Evolutionary conservation across 1,140 invertebrate species (phyloP), one percentile per base, ranked within the genome.

Genomic region (Stenopsyche tienmushanensis): DNA sequence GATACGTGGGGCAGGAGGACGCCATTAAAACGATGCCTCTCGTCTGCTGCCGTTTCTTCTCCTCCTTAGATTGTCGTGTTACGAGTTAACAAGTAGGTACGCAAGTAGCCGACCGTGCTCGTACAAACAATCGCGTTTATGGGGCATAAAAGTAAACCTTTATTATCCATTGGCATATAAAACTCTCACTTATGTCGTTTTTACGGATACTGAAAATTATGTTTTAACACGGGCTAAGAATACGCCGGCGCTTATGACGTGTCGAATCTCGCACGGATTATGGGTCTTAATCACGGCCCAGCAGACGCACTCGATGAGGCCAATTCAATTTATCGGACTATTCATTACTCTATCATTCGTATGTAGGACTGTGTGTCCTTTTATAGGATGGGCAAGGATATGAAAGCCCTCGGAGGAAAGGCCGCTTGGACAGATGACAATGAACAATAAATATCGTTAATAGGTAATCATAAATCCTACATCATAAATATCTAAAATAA

Each of bases 111-210:
- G 47, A 73, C 72, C 71, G 73, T 74, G 72, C 71, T 72, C 71
- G 73, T 73, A 74, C 76, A 76, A 76, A 78, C 78, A 80, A 80
- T 79, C 77, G 74, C 75, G 71, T 80, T 81, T 81, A 81, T 77
- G 77, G 76, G 77, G 69, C 77, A 80, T 81, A 81, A 81, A 81
- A 81, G 76, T 80, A 79, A 80, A 76, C 76, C 77, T 81, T 81
- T 80, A 81, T 80, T 78, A 78, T 74, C 74, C 71, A 72, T 74
- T 69, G 71, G 75, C 74, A 73, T 75, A 78, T 81, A 80, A 81
- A 80, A 79, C 74, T 78, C 73, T 74, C 75, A 75, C 80, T 81
- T 80, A 79, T 77, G 72, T 71, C 72, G 77, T 81, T 80, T 80
- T 81, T 80, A 80, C 64, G 52, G 63, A 69, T 57, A 62, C 62